A percentile compares a stretch with the other conserved stretches of the same genome.
These are phyloP conservation scores for Zoanthus sociatus DNA, from an alignment of 92 coral and sea anemone genomes.

Conservation along the genomic window DNA sequence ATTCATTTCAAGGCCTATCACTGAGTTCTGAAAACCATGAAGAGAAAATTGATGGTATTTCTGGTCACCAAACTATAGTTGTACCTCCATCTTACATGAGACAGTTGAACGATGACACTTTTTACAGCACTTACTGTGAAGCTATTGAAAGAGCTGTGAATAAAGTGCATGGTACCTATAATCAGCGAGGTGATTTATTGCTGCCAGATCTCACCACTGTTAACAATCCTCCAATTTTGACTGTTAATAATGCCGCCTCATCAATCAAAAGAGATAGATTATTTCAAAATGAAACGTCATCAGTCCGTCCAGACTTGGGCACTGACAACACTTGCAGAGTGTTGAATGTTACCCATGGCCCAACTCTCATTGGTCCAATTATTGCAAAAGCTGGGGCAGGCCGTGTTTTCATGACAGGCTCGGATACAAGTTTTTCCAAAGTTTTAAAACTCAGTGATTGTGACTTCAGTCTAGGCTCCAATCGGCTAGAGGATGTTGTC, in stretches of 20 bases:
- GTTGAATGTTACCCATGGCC: slow-evolving; percentile 71
- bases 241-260: background rate
- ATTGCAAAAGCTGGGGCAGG: slow-evolving; percentile 67
- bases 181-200: background rate
- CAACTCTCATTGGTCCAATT: slow-evolving; percentile 65
- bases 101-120: slow-evolving; percentile 74
- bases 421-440: slow-evolving; percentile 50
- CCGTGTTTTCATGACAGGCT: slow-evolving; percentile 62
- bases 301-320: background rate
- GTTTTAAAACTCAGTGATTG: slow-evolving; percentile 55
- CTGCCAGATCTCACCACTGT: background rate
- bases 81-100: slow-evolving; percentile 83
- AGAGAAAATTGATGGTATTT: background rate
- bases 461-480: slow-evolving; percentile 58
- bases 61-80: background rate
- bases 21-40: background rate
- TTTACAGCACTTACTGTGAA: slow-evolving; percentile 52
- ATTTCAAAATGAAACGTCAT: background rate
- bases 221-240: background rate
- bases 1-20: slow-evolving; percentile 8
- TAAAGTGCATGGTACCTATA: background rate
- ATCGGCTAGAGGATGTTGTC: slow-evolving; percentile 79
- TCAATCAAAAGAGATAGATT: background rate
- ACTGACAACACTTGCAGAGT: slow-evolving; percentile 47
- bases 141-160: slow-evolving; percentile 64